Evolutionary conservation across 2,113 vertebrate species (phyloP), one percentile per base, ranked within the genome.

Genomic region (Serilophus lunatus): DNA sequence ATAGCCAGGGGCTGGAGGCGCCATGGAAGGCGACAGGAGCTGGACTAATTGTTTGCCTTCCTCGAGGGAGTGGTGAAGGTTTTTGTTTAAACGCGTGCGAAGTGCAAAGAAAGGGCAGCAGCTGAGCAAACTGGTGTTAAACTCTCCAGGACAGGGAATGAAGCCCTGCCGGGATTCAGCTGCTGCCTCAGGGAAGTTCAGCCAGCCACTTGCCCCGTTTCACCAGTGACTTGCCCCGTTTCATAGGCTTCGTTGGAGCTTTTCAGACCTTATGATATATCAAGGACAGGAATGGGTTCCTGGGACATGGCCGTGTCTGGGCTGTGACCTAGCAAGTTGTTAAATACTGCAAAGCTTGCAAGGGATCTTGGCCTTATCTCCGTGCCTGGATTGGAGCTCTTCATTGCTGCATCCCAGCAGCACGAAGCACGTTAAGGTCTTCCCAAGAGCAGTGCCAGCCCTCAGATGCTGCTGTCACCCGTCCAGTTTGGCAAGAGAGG

Each of bases 71-170:
- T 61, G 95, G 95, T 87, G 75, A 80, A 69, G 82, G 74, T 53
- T 87, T 95, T 87, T 96, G 87, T 95, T 96, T 95, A 56, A 95
- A 90, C 1, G 38, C 29, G 82, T 10, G 7, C 3, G 0, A 88
- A 95, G 94, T 90, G 94, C 91, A 95, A 94, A 95, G 95, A 91
- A 82, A 92, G 82, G 76, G 94, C 13, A 35, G 47, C 96, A 97
- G 96, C 96, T 97, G 93, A 95, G 85, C 88, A 96, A 97, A 96
- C 93, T 88, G 54, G 64, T 3, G 51, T 87, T 85, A 74, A 90
- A 88, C 89, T 84, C 81, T 53, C 49, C 94, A 82, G 93, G 81
- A 85, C 44, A 3, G 93, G 66, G 82, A 93, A 65, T 2, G 0
- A 84, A 92, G 59, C 63, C n/a, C 61, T 72, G 23, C 49, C 2